Base-by-base conservation (phyloP, 2,113 vertebrate species). In the Pelobates fuscus region DNA sequence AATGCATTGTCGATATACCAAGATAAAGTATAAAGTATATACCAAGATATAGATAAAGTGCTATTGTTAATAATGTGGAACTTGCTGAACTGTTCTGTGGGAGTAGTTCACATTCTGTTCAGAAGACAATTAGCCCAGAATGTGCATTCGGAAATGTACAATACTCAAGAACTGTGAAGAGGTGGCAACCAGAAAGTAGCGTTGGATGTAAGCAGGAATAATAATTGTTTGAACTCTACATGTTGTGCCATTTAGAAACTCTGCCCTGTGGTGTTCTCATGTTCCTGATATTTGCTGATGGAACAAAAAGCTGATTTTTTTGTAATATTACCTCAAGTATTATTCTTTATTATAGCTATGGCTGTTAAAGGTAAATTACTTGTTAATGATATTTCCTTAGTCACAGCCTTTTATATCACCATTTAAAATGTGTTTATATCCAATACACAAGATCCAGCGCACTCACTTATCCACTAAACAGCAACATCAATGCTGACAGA, bases 51-150 rank as follows among this genome's bases (percentile, higher is more conserved):
- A 37, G 32, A 37, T 37, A 10, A n/a, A n/a, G 37, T 2, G 10
- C 73, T 61, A 67, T 77, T 77, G 73, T 77, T 77, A 59, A 77
- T 52, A 77, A 61, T 61, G 67, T 15, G 61, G 24, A 15, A 37
- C 55, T 68, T 23, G 29, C 29, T 61, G 73, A 57, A 66, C 30
- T 66, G 29, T 30, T 43, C 32, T 41, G 27, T 60, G 43, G 24
- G 43, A 68, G 46, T 32, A 67, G 55, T 58, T 67, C 54, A 18
- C 32, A 10, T 67, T 67, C n/a, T 60, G 41, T 43, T 24, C 43
- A 30, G 10, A 77, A 54, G 41, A 68, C 73, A 77, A 77, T 67
- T 77, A 77, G 41, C 65, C 65, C 21, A 21, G 32, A 37, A 65
- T 44, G 62, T 15, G n/a, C 21, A 25, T 32, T 49, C 43, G 29